These are phyloP conservation scores for Escarpia spicata DNA, from an alignment of 2,888 invertebrate genomes.

Conservation along the genomic window DNA sequence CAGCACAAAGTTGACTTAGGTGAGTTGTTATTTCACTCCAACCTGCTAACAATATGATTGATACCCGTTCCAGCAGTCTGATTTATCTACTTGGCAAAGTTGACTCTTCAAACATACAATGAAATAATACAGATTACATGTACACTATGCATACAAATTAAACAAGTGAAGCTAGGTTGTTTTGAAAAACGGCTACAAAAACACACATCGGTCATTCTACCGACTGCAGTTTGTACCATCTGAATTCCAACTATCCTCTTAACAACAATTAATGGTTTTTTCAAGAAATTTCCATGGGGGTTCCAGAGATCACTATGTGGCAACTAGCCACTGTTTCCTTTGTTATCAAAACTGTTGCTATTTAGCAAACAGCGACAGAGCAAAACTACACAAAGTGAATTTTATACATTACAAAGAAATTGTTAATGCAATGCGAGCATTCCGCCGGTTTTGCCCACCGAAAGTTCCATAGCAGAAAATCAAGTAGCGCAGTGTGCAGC, in stretches of 20 bases:
- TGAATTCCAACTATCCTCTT: neutral
- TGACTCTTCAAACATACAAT: neutral
- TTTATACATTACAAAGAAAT: neutral
- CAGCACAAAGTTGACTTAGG: neutral
- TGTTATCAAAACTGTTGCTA: neutral
- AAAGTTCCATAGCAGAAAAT: neutral
- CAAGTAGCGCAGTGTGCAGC: neutral
- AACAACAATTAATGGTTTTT: neutral
- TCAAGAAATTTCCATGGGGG: neutral
- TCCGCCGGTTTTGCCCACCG: neutral
- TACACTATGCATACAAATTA: slow-evolving; percentile 16
- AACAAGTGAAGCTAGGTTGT: neutral
- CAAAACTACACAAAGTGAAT: neutral
- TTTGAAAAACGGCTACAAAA: neutral
- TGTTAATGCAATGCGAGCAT: neutral
- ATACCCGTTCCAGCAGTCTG: neutral
- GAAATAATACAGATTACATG: slow-evolving; percentile 5
- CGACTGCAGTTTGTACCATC: neutral
- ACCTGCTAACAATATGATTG: neutral
- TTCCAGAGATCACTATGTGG: neutral
- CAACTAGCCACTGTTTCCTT: neutral
- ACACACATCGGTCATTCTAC: neutral
- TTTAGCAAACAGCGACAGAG: too few relatives aligned
- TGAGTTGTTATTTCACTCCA: neutral
- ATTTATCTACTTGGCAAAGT: neutral